Base-by-base conservation (phyloP, 2,888 invertebrate species). In the Notocelia uddmanniana region DNA sequence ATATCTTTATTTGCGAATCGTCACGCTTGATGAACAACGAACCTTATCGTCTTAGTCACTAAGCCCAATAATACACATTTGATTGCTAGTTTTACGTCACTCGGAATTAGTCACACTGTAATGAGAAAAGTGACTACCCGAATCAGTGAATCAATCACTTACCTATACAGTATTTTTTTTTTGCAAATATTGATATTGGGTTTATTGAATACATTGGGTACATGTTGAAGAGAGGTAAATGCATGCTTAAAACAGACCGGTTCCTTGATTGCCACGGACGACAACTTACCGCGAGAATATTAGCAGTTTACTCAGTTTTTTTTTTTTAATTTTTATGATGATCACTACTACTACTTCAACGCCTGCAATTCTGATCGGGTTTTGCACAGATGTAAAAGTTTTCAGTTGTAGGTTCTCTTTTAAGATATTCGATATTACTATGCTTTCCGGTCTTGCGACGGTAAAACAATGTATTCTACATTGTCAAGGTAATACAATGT, bases 101-200 rank as follows among this genome's bases (percentile, higher is more conserved):
- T 68, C 13, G 37, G 54, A 48, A 48, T 69, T 73, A 69, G 69
- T 73, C 73, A 69, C 50, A 34, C 23, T 69, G 54, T 69, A 73
- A 73, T 69, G 69, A 59, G 69, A 73, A 73, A 73, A 66, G 69
- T 60, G 69, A 73, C 60, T 69, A 52, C 41, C 26, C 21, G 55
- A 72, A 68, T 57, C 72, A 72, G 37, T 69, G 64, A 73, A 60
- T 73, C 62, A 55, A 58, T 64, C 23, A 41, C 41, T 54, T 63
- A 15, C 31, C 34, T 31, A 11, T n/a, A n/a, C n/a, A n/a, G 31
- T 45, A n/a, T 26, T 45, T 21, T 19, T 70, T 68, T 60, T 54
- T 41, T 52, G 64, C 26, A n/a, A 59, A 59, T 52, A 59, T 59
- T 31, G 15, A 50, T 58, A 31, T 58, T 45, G 45, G 45, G n/a